Conservation (phyloP, 1,140 invertebrate genomes). For the Euglossa dilemma region DNA sequence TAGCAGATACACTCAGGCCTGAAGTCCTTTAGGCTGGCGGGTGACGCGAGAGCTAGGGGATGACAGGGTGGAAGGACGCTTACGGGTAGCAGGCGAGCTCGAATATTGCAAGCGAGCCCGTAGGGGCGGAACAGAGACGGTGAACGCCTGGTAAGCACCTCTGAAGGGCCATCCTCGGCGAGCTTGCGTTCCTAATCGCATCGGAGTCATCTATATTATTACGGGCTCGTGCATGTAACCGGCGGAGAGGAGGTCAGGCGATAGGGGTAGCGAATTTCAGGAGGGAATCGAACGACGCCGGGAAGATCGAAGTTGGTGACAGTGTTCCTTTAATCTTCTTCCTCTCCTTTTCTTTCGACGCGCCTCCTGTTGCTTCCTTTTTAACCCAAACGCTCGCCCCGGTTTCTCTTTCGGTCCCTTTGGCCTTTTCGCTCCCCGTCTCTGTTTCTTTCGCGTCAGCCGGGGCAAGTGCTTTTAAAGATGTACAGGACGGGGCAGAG, state of each 20-base stretch:
- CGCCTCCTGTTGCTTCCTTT: neutral
- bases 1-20: slow-evolving; percentile 63
- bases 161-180: slow-evolving; percentile 72
- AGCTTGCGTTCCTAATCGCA: slow-evolving; percentile 77
- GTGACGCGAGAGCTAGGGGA: slow-evolving; percentile 29
- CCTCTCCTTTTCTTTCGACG: neutral
- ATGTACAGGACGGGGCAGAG: neutral
- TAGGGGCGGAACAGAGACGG: slow-evolving; percentile 23
- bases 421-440: neutral
- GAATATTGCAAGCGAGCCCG: slow-evolving; percentile 54
- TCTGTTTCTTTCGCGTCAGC: neutral
- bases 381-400: no score
- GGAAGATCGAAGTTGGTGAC: slow-evolving; percentile 29
- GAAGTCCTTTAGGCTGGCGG: slow-evolving; percentile 66
- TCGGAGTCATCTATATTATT: slow-evolving; percentile 78
- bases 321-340: slow-evolving; percentile 21
- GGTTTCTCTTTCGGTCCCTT: neutral
- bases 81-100: slow-evolving; percentile 41
- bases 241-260: neutral
- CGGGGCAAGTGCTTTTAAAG: slow-evolving; percentile 27
- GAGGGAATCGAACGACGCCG: neutral
- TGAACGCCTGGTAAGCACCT: slow-evolving; percentile 76
- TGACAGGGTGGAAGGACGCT: slow-evolving; percentile 50
- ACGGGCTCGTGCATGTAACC: slow-evolving; percentile 71
- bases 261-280: no score